Conservation (phyloP, 2,113 vertebrate genomes). For the Neogobius melanostomus region DNA sequence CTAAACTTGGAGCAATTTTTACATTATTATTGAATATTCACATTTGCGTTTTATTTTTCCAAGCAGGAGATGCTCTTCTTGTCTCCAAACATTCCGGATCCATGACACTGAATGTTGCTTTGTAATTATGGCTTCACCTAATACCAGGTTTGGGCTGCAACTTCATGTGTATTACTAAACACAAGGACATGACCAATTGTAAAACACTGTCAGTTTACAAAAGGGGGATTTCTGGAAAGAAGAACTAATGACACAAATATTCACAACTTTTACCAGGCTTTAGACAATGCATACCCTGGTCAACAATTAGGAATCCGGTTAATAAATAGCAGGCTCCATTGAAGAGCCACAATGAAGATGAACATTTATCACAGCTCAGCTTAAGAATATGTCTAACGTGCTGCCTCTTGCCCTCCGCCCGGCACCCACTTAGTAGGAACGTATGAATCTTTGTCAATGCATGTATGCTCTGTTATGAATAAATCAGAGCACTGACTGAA, state of each 20-base stretch:
- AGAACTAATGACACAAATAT: constrained; percentile 15
- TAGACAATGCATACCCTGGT: constrained; percentile 22
- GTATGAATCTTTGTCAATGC: neutral
- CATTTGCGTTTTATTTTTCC: constrained; percentile 44
- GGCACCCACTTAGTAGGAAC: neutral
- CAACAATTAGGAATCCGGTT: constrained; percentile 24
- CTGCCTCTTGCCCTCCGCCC: constrained; percentile 5
- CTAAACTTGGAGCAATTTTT: constrained; percentile 33
- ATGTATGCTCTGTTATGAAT: neutral
- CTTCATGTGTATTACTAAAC: constrained; percentile 8
- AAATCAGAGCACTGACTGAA: neutral
- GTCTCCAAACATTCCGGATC: constrained; percentile 58
- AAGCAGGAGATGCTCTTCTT: constrained; percentile 18
- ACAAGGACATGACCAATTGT: constrained; percentile 3
- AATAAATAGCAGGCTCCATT: constrained; percentile 38
- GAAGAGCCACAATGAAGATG: constrained; percentile 23
- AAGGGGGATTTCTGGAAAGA: constrained; percentile 9
- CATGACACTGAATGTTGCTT: constrained; percentile 49
- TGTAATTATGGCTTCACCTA: constrained; percentile 60
- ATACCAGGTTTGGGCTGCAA: constrained; percentile 39
- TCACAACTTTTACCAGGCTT: constrained; percentile 16
- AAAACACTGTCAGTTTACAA: constrained; percentile 7
- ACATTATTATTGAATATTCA: constrained; percentile 31
- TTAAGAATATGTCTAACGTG: constrained; percentile 6
- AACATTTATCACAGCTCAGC: constrained; percentile 16